These are phyloP conservation scores for Ptyas mucosa DNA, from an alignment of 2,113 vertebrate genomes.

Conservation along the genomic window DNA sequence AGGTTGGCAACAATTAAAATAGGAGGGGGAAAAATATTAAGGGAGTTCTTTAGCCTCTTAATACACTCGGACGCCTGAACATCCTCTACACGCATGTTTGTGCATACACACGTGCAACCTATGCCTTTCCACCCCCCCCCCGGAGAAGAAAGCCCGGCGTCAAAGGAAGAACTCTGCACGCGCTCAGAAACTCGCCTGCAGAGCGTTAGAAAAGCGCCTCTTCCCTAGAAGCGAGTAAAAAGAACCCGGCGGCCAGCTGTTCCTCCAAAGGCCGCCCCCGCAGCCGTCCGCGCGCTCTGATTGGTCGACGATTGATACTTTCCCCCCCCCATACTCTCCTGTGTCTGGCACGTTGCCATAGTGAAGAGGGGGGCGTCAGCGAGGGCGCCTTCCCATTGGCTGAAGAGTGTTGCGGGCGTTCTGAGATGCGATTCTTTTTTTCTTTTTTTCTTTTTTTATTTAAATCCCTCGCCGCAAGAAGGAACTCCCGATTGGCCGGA, in stretches of 20 bases:
- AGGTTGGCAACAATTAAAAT: background rate
- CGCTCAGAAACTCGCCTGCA: background rate
- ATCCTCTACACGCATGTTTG: background rate
- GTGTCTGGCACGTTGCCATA: background rate
- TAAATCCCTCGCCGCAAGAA: too few species aligned
- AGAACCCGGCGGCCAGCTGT: background rate
- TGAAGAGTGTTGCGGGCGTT: background rate
- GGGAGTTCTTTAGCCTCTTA: background rate
- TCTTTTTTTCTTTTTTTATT: background rate
- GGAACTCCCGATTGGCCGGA: background rate
- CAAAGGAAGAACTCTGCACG: background rate
- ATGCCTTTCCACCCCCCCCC: background rate
- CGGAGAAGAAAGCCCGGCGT: background rate
- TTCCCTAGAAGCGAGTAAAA: fast-evolving
- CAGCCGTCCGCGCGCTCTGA: background rate
- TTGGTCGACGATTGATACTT: background rate
- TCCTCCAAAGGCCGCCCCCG: background rate
- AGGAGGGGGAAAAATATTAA: background rate
- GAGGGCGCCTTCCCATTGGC: background rate
- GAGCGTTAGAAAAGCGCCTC: background rate
- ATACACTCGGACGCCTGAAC: background rate
- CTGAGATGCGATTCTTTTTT: background rate
- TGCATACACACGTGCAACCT: background rate
- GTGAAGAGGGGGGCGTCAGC: background rate
- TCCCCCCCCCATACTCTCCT: too few species aligned